phyloP scores from a whole-genome alignment of 2,797 vertebrate species.

The Dendrocincla fuliginosa region DNA sequence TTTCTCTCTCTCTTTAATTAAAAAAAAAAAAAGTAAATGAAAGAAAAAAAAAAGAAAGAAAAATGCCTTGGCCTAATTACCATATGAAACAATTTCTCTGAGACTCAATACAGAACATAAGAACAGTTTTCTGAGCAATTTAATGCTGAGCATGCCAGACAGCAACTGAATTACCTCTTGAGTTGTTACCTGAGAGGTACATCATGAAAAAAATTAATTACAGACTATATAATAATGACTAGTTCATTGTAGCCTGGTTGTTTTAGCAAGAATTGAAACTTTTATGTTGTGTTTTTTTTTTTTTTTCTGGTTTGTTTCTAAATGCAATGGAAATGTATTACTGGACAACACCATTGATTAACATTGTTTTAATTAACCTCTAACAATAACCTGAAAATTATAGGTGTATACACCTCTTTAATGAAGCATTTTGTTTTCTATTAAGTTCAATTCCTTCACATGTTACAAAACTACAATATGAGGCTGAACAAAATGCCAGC shows the following conservation, averaged over 20 bases:
- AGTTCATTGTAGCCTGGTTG: not conserved
- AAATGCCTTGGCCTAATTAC: not conserved
- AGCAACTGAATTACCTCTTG: not conserved
- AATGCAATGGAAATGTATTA: not conserved
- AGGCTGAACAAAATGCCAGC: not conserved
- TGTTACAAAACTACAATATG: not conserved
- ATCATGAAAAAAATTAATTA: not conserved
- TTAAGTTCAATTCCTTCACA: not conserved
- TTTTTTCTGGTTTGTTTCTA: not conserved
- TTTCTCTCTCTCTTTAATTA: rapidly evolving
- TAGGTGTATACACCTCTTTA: not conserved
- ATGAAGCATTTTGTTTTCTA: not conserved
- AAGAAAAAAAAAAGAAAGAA: not conserved
- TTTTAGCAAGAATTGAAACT: not conserved
- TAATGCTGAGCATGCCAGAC: not conserved
- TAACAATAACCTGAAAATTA: not conserved
- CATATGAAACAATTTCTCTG: not conserved
- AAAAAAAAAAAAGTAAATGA: not conserved
- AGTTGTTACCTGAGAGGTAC: not conserved
- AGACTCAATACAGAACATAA: not conserved
- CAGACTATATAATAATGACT: not conserved
- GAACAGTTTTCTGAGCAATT: not conserved
- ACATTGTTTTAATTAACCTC: not conserved
- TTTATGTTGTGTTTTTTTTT: not conserved
- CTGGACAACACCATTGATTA: not conserved